Evolutionary conservation across 2,797 vertebrate species (phyloP).

Genomic region (Bradypodion ventrale): DNA sequence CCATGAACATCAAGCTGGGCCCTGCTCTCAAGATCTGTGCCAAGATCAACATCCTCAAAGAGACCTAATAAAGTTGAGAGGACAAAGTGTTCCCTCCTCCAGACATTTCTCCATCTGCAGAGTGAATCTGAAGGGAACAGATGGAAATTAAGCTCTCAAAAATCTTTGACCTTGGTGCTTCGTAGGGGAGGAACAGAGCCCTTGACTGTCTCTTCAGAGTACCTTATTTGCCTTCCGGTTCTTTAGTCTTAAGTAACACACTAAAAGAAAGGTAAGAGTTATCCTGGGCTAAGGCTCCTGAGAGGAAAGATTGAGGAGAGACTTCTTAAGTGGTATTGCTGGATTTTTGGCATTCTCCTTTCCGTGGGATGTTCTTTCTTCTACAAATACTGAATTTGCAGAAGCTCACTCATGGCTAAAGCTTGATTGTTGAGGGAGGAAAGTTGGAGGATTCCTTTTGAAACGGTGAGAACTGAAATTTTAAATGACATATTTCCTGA

Average conservation of each 20-base stretch:
- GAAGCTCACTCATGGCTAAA: slow-evolving; percentile 3
- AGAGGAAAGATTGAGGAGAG: not conserved
- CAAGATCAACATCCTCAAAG: slow-evolving; percentile 95
- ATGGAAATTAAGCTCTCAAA: slow-evolving; percentile 45
- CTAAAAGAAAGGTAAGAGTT: not conserved
- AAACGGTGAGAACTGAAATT: slow-evolving; percentile 33
- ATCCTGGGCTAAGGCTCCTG: slow-evolving; percentile 37
- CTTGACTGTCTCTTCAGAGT: slow-evolving; percentile 53
- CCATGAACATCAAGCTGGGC: slow-evolving; percentile 98
- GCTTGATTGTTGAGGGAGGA: slow-evolving; percentile 26
- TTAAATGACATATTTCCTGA: slow-evolving; percentile 46
- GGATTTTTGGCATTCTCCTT: too few species aligned
- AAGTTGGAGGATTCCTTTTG: slow-evolving; percentile 20
- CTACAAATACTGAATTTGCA: slow-evolving; percentile 38
- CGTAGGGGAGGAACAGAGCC: slow-evolving; percentile 44
- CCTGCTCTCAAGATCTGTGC: slow-evolving; percentile 98
- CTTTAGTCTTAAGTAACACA: not conserved
- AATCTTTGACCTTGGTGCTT: slow-evolving; percentile 68
- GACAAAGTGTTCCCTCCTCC: slow-evolving; percentile 37
- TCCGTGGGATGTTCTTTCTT: slow-evolving; percentile 34
- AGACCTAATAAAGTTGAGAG: slow-evolving; percentile 77
- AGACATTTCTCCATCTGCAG: slow-evolving; percentile 34
- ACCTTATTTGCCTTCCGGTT: slow-evolving; percentile 16
- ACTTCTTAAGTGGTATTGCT: slow-evolving; percentile 20
- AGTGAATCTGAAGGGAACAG: slow-evolving; percentile 13